phyloP scores from a whole-genome alignment of 2,113 vertebrate genomes.

The Ctenomys sociabilis region DNA sequence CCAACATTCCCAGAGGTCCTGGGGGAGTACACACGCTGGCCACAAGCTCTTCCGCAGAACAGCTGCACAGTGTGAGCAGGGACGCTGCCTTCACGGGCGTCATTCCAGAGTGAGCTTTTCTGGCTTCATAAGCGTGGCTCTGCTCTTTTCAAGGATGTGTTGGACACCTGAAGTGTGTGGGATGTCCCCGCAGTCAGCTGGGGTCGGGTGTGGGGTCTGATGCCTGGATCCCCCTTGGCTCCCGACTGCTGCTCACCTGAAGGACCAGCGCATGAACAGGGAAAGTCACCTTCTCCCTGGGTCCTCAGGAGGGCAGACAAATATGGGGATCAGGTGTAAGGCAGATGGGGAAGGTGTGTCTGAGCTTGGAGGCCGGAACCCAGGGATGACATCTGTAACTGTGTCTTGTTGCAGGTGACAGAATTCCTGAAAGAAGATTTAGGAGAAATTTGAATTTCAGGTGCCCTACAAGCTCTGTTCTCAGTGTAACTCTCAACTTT shows the following conservation, averaged over 20 bases:
- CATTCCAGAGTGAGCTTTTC: too few relatives aligned
- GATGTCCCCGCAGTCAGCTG: background rate
- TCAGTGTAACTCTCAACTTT: background rate
- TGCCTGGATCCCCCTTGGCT: too few relatives aligned
- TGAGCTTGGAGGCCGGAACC: background rate
- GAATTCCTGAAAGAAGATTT: background rate
- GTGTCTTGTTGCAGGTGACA: conserved; percentile 19
- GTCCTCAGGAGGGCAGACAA: background rate
- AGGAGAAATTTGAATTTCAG: background rate
- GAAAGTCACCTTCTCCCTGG: background rate
- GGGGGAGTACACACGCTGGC: background rate
- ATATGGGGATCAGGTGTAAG: accelerated
- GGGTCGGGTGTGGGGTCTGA: accelerated
- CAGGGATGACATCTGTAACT: background rate
- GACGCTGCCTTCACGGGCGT: background rate
- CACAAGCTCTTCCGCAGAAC: background rate
- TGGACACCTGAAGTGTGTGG: background rate
- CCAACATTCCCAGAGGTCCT: background rate
- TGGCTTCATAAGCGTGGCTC: background rate
- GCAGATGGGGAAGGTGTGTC: too few relatives aligned
- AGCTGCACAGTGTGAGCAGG: background rate
- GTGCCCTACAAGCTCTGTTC: too few relatives aligned
- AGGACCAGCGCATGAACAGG: background rate
- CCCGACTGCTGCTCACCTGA: background rate
- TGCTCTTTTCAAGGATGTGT: background rate